Base-by-base conservation (phyloP, 2,888 invertebrate genomes). In the Troglohyphantes excavatus region DNA sequence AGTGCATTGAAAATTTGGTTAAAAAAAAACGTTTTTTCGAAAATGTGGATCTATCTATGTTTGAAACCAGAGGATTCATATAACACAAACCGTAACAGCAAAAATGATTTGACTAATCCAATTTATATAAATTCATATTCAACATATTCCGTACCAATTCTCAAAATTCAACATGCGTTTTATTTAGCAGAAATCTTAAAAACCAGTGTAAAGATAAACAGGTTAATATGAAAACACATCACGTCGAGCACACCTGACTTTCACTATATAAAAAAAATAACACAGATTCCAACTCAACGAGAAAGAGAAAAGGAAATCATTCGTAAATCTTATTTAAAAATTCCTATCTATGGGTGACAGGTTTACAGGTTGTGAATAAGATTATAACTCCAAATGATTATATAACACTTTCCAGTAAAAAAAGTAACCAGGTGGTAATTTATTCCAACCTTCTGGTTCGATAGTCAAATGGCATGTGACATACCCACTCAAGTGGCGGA, bases 401-500 rank as follows among this genome's bases (percentile, higher is more conserved):
- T 27, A 72, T 46, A 72, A 72, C 23, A 1, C 0, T 53, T 53
- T 53, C 53, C 53, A n/a, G n/a, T 53, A 53, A n/a, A 13, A 53
- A 53, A 53, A n/a, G 13, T 53, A 9, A 33, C 33, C 1, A 5
- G 13, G 3, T 17, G 26, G 17, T 46, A 72, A 72, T 72, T 43
- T 72, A 72, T 72, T 46, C 46, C 26, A 72, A 39, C 68, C 72
- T 27, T 72, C 46, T 46, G 3, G 39, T 46, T 72, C n/a, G 33
- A 46, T 26, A 6, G 7, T 5, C 53, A n/a, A 26, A 72, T 46
- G 27, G n/a, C 7, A 17, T 26, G 43, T 46, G 72, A 72, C 7
- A 46, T 46, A 26, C 72, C 53, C 19, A 72, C 72, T 46, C 72
- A 26, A 43, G 17, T 17, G 27, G 72, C 46, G 26, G 46, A 39